Evolutionary conservation across 2,888 invertebrate species (phyloP).

Genomic region (Acanthopleura granulata): DNA sequence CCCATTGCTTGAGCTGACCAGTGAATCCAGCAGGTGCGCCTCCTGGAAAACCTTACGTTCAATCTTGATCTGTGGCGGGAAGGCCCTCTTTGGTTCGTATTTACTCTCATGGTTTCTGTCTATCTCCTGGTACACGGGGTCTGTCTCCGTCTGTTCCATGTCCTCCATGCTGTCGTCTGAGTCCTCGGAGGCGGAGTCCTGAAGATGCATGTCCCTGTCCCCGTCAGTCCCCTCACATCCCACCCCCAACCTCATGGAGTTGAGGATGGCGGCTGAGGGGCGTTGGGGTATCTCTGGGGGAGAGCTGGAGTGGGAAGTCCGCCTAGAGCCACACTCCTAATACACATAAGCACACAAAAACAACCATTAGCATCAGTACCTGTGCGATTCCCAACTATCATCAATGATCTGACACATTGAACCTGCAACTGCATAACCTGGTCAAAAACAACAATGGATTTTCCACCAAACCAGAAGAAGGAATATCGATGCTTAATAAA

Average conservation of each 20-base stretch:
- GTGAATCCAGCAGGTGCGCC: constrained; percentile 46
- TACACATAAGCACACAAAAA: neutral
- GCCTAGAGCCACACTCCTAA: constrained; percentile 9
- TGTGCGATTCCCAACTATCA: too few relatives aligned
- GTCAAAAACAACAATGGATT: too few relatives aligned
- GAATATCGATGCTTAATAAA: too few relatives aligned
- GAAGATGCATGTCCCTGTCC: neutral
- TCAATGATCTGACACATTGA: too few relatives aligned
- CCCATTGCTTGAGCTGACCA: constrained; percentile 61
- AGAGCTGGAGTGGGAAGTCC: constrained; percentile 15
- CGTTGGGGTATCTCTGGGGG: constrained; percentile 48
- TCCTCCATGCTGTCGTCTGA: constrained; percentile 35
- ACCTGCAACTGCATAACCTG: too few relatives aligned
- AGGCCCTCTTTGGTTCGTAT: constrained; percentile 51
- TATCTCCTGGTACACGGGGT: constrained; percentile 59
- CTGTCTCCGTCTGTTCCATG: constrained; percentile 42
- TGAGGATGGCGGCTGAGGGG: constrained; percentile 52
- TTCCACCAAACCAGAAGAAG: too few relatives aligned
- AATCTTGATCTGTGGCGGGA: constrained; percentile 62
- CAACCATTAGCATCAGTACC: too few relatives aligned
- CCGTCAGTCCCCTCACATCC: constrained; percentile 28
- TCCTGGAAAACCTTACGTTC: constrained; percentile 63
- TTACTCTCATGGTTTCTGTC: constrained; percentile 63
- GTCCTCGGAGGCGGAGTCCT: neutral
- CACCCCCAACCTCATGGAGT: constrained; percentile 37